Evolutionary conservation across 2,888 invertebrate species (phyloP).

Genomic region (Sesia apiformis): DNA sequence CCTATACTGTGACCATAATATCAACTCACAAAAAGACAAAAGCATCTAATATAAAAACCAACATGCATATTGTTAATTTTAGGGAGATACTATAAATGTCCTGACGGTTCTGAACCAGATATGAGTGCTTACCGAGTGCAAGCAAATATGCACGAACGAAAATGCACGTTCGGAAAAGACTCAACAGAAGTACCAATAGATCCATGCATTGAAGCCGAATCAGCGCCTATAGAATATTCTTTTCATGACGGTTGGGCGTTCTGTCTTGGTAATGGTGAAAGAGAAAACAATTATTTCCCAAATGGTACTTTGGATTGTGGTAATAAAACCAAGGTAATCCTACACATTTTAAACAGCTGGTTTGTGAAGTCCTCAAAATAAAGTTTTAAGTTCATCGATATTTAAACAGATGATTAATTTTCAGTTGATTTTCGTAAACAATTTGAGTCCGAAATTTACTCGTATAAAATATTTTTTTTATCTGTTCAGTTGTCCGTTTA

Average conservation of each 20-base stretch:
- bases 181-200: slow-evolving; percentile 46
- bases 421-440: too few species aligned
- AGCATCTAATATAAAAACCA: not conserved
- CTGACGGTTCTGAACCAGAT: slow-evolving; percentile 56
- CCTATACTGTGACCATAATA: not conserved
- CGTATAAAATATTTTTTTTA: too few species aligned
- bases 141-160: slow-evolving; percentile 61
- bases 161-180: slow-evolving; percentile 46
- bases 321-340: slow-evolving; percentile 46
- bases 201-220: slow-evolving; percentile 65
- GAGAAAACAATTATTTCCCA: slow-evolving; percentile 60
- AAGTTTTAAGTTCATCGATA: too few species aligned
- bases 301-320: slow-evolving; percentile 66
- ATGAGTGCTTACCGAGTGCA: slow-evolving; percentile 52
- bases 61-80: slow-evolving; percentile 2
- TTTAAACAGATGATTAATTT: too few species aligned
- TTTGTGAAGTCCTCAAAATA: not conserved
- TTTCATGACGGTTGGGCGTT: slow-evolving; percentile 69
- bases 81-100: slow-evolving; percentile 60
- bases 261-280: slow-evolving; percentile 60
- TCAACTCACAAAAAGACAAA: not conserved
- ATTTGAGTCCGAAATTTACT: too few species aligned
- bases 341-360: not conserved
- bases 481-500: too few species aligned
- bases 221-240: slow-evolving; percentile 61